phyloP scores from a whole-genome alignment of 2,888 invertebrate genomes.

The Lepidochrysops patricia region DNA sequence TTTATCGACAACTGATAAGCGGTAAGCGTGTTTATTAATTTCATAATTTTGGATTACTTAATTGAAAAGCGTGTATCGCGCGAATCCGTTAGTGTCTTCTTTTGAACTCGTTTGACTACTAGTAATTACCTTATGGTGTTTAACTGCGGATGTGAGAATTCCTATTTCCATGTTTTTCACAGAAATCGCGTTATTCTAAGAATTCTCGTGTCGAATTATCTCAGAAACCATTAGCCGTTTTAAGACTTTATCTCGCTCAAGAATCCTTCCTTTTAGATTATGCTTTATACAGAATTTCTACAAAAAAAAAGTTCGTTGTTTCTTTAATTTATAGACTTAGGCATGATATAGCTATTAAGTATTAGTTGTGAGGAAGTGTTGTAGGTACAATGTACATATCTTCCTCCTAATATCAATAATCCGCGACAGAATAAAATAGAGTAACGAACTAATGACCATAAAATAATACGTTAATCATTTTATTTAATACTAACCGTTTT shows the following conservation, averaged over 20 bases:
- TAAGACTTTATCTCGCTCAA: background rate
- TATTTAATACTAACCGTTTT: too few species aligned
- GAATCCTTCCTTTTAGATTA: background rate
- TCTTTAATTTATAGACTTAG: too few species aligned
- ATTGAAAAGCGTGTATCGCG: constrained; percentile 45
- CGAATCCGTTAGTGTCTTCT: constrained; percentile 57
- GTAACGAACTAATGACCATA: too few species aligned
- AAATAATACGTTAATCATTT: too few species aligned
- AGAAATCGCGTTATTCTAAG: constrained; percentile 18
- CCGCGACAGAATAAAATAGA: too few species aligned
- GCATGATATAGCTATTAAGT: too few species aligned
- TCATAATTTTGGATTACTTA: constrained; percentile 24
- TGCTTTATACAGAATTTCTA: too few species aligned
- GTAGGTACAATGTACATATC: too few species aligned
- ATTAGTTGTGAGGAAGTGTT: background rate
- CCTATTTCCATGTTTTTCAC: constrained; percentile 6
- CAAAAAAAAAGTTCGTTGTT: too few species aligned
- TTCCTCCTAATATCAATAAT: too few species aligned
- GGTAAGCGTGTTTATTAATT: constrained; percentile 7
- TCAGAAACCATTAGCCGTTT: background rate
- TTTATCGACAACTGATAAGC: background rate
- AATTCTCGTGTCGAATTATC: constrained; percentile 20
- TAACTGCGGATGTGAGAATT: constrained; percentile 7
- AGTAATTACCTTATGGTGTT: constrained; percentile 24
- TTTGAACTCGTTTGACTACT: constrained; percentile 54